Conservation (phyloP, 2,888 invertebrate species). For the Patella depressa region DNA sequence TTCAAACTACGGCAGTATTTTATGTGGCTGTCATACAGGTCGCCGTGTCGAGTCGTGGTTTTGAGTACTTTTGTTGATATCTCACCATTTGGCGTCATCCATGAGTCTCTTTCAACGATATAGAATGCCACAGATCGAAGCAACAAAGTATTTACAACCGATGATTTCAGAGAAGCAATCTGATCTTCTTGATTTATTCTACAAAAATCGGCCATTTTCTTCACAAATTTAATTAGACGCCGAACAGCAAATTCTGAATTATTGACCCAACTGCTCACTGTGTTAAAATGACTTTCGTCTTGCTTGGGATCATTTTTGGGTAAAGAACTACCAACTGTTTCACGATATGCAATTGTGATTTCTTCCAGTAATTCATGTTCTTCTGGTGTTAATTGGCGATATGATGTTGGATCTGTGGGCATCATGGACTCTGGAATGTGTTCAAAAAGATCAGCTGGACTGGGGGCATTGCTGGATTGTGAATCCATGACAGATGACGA, state of each 20-base stretch:
- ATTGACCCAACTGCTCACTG: constrained; percentile 76
- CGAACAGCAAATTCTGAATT: constrained; percentile 89
- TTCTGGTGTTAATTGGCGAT: constrained; percentile 41
- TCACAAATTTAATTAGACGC: constrained; percentile 78
- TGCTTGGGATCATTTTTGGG: constrained; percentile 35
- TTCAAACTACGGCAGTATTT: constrained; percentile 66
- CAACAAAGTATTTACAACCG: constrained; percentile 77
- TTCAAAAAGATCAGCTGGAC: constrained; percentile 18
- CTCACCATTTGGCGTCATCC: constrained; percentile 80
- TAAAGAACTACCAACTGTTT: constrained; percentile 52
- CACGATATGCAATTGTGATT: constrained; percentile 47
- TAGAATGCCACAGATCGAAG: constrained; percentile 93
- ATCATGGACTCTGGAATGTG: constrained; percentile 34
- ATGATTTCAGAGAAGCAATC: constrained; percentile 86
- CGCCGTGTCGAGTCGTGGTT: constrained; percentile 79
- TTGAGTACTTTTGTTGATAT: constrained; percentile 92
- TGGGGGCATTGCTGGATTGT: background rate
- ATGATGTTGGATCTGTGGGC: constrained; percentile 46
- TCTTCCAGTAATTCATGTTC: constrained; percentile 48
- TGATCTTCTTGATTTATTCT: constrained; percentile 96
- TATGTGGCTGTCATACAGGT: constrained; percentile 67
- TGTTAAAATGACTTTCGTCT: constrained; percentile 45
- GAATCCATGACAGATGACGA: constrained; percentile 15
- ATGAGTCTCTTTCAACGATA: constrained; percentile 88
- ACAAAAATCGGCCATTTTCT: constrained; percentile 82